phyloP scores from a whole-genome alignment of 2,113 vertebrate species.

The Oxyura jamaicensis region DNA sequence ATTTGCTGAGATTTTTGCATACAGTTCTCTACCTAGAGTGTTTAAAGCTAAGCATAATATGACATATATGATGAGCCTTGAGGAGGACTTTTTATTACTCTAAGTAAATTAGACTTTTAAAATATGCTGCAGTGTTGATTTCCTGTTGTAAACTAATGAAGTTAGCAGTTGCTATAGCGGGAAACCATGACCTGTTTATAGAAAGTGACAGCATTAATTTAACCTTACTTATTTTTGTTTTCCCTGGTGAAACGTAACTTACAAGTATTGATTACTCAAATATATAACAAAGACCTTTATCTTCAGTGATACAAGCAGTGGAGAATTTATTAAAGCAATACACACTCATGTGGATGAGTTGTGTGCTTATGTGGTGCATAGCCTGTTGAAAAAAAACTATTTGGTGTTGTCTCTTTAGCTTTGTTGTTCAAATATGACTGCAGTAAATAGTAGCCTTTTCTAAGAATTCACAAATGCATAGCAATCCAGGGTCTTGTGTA shows the following conservation, averaged over 20 bases:
- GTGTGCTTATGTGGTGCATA: background rate
- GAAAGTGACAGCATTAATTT: constrained; percentile 51
- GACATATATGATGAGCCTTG: constrained; percentile 27
- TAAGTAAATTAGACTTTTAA: constrained; percentile 54
- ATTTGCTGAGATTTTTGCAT: background rate
- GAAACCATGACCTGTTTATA: constrained; percentile 28
- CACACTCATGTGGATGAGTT: background rate
- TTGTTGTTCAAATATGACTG: background rate
- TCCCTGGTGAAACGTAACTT: background rate
- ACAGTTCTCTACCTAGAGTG: constrained; percentile 12
- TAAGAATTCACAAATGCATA: background rate
- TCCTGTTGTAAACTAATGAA: constrained; percentile 51
- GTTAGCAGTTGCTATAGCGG: background rate
- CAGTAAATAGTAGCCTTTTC: background rate
- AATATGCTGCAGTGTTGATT: background rate
- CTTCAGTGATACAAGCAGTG: background rate
- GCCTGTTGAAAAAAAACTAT: background rate
- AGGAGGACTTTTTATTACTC: constrained; percentile 48
- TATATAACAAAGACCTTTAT: background rate
- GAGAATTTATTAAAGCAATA: background rate
- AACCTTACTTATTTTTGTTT: constrained; percentile 36
- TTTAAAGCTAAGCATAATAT: constrained; percentile 14
- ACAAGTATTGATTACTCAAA: constrained; percentile 20
- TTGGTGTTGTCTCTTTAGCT: background rate
- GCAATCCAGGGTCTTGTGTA: background rate